phyloP scores from a whole-genome alignment of 2,113 vertebrate species.

The Tylochromis polylepis region DNA sequence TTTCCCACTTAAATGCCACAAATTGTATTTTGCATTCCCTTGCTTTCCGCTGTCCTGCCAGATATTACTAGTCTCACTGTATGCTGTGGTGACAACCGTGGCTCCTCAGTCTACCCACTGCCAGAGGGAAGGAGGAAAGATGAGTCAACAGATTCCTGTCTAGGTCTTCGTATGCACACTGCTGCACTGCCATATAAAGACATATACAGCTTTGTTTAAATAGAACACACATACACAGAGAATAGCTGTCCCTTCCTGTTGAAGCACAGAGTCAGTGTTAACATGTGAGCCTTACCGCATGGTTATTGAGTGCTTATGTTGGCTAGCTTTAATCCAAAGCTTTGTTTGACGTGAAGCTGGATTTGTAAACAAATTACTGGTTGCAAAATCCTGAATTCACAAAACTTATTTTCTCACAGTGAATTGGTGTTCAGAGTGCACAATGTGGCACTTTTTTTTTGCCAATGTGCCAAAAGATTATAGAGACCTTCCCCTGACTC shows the following conservation, averaged over 20 bases:
- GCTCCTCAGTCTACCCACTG: slow-evolving; percentile 8
- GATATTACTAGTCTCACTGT: slow-evolving; percentile 1
- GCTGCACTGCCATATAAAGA: slow-evolving; percentile 54
- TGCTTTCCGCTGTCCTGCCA: not conserved
- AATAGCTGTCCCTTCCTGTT: not conserved
- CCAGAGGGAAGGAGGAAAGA: slow-evolving; percentile 40
- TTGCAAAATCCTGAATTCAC: not conserved
- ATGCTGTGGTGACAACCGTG: slow-evolving; percentile 37
- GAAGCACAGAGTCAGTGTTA: not conserved
- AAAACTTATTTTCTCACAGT: not conserved
- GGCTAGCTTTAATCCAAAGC: not conserved
- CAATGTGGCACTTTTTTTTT: not conserved
- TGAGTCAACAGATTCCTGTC: slow-evolving; percentile 45
- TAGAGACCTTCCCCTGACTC: not conserved
- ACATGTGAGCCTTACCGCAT: not conserved
- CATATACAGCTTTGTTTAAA: slow-evolving; percentile 19
- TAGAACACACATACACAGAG: slow-evolving; percentile 3
- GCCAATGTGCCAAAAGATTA: not conserved
- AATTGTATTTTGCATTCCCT: not conserved
- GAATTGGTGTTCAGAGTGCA: not conserved
- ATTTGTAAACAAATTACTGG: not conserved
- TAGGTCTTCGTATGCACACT: not conserved
- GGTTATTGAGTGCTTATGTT: not conserved
- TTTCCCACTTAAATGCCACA: not conserved
- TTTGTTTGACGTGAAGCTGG: not conserved